Base-by-base conservation (phyloP, 2,888 invertebrate genomes). In the Philhelius pedissequus region DNA sequence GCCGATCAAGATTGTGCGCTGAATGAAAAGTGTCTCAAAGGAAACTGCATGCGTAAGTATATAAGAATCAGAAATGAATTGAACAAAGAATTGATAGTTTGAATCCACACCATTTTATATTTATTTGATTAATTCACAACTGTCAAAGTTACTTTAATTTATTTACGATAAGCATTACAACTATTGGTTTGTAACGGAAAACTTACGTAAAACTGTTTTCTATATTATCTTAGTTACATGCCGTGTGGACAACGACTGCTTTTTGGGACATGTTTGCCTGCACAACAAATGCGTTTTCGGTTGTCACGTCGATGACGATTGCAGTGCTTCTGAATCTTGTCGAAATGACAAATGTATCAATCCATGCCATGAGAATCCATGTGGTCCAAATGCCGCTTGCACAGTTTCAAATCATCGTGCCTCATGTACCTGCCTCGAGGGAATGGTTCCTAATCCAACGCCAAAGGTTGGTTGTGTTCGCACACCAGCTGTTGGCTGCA, bases 221-320 rank as follows among this genome's bases (percentile, higher is more conserved):
- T n/a, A 9, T 15, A 1, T 48, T 18, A 30, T 32, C 56, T 32
- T 90, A 94, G 94, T 97, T 76, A 97, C 97, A 3, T 98, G 98
- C 89, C 94, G 97, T 58, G 95, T 97, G 1, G 97, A 97, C 90
- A 97, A 97, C 88, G 97, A 98, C 88, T 98, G 97, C 88, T 97
- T 97, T 94, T 92, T 97, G 77, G 97, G 97, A 0, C 97, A 97
- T 88, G 96, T 97, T 86, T 98, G 98, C 89, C 92, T 97, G 74
- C 94, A 95, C 88, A 97, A 96, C 88, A 96, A 96, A 92, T 97
- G 97, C 89, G 94, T 96, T 77, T 95, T 95, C 87, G 97, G 97
- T 43, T 98, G 97, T 89, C 95, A 96, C 86, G 94, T 94, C 18
- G 96, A 97, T 88, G 97, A 96, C 87, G 97, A 98, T 89, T 97